Evolutionary conservation across 2,113 vertebrate species (phyloP).

Genomic region (Stigmatopora argus): DNA sequence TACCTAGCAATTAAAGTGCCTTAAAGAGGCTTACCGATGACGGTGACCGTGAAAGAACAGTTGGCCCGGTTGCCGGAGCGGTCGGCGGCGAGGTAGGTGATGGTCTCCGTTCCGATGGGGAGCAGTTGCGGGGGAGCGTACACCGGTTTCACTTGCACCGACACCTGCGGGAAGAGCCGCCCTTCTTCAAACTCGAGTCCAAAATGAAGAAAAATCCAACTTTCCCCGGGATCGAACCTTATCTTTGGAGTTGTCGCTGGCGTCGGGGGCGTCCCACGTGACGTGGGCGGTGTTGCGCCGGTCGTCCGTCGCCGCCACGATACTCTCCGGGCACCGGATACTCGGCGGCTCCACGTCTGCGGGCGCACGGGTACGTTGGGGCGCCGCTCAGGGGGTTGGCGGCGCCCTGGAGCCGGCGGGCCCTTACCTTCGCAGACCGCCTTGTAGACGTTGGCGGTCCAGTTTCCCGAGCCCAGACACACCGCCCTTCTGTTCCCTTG

Average conservation of each 20-base stretch:
- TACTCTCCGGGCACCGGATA: slow-evolving; percentile 81
- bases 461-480: slow-evolving; percentile 81
- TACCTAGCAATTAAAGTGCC: too few relatives aligned
- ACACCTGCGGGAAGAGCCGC: slow-evolving; percentile 70
- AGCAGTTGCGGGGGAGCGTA: slow-evolving; percentile 85
- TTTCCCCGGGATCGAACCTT: slow-evolving; percentile 68
- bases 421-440: slow-evolving; percentile 82
- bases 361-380: background rate
- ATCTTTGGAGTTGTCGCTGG: slow-evolving; percentile 83
- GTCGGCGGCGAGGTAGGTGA: slow-evolving; percentile 83
- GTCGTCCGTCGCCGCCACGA: slow-evolving; percentile 76
- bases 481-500: slow-evolving; percentile 75
- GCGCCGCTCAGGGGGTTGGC: background rate
- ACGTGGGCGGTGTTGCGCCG: slow-evolving; percentile 83
- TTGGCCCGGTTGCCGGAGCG: slow-evolving; percentile 81
- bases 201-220: background rate
- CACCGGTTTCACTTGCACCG: slow-evolving; percentile 81
- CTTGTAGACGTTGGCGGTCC: slow-evolving; percentile 78
- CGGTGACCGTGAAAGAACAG: slow-evolving; percentile 85
- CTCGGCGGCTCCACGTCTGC: slow-evolving; percentile 82
- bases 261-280: slow-evolving; percentile 78
- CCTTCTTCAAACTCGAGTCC: background rate
- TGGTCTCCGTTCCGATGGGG: slow-evolving; percentile 79
- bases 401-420: background rate
- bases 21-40: slow-evolving; percentile 77